Conservation (phyloP, 2,797 vertebrate genomes). For the Brotula barbata region DNA sequence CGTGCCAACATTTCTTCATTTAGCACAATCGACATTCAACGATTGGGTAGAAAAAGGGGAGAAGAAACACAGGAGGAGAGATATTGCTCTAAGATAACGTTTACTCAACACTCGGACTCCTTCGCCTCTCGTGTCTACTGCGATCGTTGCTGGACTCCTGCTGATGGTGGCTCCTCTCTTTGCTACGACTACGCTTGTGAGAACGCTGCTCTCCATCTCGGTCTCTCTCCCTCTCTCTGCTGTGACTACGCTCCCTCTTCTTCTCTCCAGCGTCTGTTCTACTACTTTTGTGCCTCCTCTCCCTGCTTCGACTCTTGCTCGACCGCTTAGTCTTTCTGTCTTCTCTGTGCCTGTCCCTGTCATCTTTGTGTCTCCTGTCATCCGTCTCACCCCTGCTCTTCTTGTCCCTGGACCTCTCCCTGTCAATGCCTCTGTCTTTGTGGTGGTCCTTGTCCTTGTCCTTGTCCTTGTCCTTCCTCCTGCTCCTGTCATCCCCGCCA, state of each 20-base stretch:
- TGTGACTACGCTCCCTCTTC: conserved; percentile 86
- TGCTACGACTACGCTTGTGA: conserved; percentile 89
- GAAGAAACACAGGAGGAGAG: conserved; percentile 38
- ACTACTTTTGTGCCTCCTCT: conserved; percentile 81
- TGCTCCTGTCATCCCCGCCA: conserved; percentile 76
- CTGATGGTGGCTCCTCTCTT: conserved; percentile 86
- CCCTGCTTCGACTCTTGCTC: conserved; percentile 89
- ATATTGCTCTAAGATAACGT: conserved; percentile 53
- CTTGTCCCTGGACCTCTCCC: conserved; percentile 90
- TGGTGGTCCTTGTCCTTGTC: conserved; percentile 93
- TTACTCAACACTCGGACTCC: conserved; percentile 87
- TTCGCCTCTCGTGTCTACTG: conserved; percentile 80
- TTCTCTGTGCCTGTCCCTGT: conserved; percentile 86
- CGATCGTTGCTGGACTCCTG: conserved; percentile 88
- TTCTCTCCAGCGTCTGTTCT: conserved; percentile 80
- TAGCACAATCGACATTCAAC: conserved; percentile 62
- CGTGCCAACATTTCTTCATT: conserved; percentile 51
- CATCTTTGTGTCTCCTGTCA: conserved; percentile 83
- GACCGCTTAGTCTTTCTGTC: conserved; percentile 87
- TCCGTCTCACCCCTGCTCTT: conserved; percentile 85
- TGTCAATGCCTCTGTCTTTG: conserved; percentile 86
- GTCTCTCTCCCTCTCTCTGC: conserved; percentile 84
- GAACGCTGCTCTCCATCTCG: conserved; percentile 80
- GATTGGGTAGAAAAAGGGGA: conserved; percentile 45
- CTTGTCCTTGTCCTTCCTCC: conserved; percentile 89